Percentiles rank a stretch among this genome's conserved stretches.
These are phyloP conservation scores for Megaceryle alcyon DNA, from an alignment of 2,797 vertebrate genomes.

Conservation along the genomic window DNA sequence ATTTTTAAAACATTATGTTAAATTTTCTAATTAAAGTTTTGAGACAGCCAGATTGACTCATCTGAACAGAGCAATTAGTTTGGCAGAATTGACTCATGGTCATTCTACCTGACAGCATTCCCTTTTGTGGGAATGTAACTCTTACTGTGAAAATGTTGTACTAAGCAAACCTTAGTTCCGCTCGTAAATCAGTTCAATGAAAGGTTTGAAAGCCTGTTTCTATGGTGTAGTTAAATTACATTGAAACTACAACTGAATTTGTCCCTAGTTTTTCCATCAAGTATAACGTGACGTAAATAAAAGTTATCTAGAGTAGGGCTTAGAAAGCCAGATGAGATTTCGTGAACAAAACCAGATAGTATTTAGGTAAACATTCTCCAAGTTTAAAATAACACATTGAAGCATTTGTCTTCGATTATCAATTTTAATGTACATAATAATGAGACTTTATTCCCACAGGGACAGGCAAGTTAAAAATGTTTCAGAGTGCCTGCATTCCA, in stretches of 20 bases:
- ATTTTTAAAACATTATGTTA: background rate
- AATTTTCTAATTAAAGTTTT: background rate
- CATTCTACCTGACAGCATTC: constrained; percentile 51
- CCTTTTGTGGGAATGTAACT: constrained; percentile 50
- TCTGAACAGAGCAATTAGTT: background rate
- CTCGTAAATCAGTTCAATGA: constrained; percentile 55
- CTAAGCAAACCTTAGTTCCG: constrained; percentile 44
- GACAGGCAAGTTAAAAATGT: background rate
- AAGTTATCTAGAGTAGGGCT: background rate
- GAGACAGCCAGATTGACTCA: background rate
- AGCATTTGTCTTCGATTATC: constrained; percentile 42
- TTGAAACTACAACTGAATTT: constrained; percentile 50
- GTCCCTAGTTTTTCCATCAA: constrained; percentile 60
- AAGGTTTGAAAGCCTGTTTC: constrained; percentile 62
- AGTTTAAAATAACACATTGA: constrained; percentile 32
- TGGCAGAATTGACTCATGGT: constrained; percentile 37
- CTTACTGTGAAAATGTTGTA: constrained; percentile 51
- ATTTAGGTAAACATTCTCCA: constrained; percentile 16
- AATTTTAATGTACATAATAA: constrained; percentile 33
- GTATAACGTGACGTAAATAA: constrained; percentile 26
- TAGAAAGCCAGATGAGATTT: constrained; percentile 18
- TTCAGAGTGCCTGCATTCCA: background rate
- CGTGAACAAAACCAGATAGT: background rate
- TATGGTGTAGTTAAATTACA: constrained; percentile 54
- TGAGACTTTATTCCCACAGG: background rate